Evolutionary conservation across 2,888 invertebrate species (phyloP), one percentile per base, ranked within the genome.

Genomic region (Dasypolia templi): DNA sequence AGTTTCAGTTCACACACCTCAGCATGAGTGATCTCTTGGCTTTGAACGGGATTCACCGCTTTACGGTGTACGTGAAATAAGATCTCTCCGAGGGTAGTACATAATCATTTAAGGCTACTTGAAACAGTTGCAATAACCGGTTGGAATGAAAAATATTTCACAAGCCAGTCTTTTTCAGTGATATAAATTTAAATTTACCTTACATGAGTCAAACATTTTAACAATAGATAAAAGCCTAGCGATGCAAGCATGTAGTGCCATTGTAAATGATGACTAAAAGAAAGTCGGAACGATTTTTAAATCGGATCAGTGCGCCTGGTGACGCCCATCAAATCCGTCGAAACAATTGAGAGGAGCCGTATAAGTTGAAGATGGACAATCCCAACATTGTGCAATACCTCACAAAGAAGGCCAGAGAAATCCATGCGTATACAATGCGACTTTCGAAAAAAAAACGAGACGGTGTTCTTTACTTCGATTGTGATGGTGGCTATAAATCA

Each of bases 241-340:
- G 67, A 65, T 59, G 39, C 49, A 46, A 84, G 85, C 86, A 88
- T 85, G 84, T 85, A 84, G 74, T 84, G 77, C 90, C 88, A 92
- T 94, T 93, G 93, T 94, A 88, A 84, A 86, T 77, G 62, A 86
- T 85, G 79, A 84, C 83, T 91, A 91, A 93, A 94, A 93, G 94
- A 95, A 94, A 94, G 93, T 93, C 91, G 94, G 93, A 95, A 95
- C 95, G 93, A 96, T 95, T 96, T 92, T 92, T 93, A 94, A 95
- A 95, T 94, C 92, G 91, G 93, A 95, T 94, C 93, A 94, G 87
- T 91, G 86, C 90, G 88, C 88, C 91, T 89, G 91, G 93, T 89
- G 93, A 93, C 95, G 94, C 95, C 95, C 93, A 94, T 92, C 92
- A 89, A 90, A 90, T 91, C 87, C 88, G 86, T 89, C 93, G 92